These are phyloP conservation scores for Cyrtonyx montezumae DNA, from an alignment of 2,113 vertebrate species.

Conservation along the genomic window DNA sequence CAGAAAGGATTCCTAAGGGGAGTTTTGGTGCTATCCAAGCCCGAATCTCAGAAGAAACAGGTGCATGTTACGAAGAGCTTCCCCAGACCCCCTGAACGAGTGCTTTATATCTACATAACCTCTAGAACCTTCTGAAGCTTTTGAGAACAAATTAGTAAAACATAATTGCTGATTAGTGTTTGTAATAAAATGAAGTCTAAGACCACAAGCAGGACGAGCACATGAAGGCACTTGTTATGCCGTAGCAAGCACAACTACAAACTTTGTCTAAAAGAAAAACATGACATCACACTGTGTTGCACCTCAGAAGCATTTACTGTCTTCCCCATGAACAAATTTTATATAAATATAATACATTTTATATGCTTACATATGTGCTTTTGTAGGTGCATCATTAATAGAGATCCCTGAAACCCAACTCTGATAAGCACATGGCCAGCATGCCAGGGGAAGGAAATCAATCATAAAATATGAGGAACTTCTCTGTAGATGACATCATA, in stretches of 20 bases:
- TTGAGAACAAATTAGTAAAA: not conserved
- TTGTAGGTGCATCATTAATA: not conserved
- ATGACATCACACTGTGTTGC: not conserved
- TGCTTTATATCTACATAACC: not conserved
- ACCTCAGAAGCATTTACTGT: not conserved
- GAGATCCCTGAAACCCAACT: not conserved
- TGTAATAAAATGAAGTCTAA: not conserved
- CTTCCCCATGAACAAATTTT: not conserved
- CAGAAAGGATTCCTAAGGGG: not conserved
- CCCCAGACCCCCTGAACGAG: not conserved
- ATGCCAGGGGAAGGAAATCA: not conserved
- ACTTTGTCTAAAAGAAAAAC: not conserved
- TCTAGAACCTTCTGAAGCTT: not conserved
- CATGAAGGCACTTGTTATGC: not conserved
- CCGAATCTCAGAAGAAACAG: not conserved
- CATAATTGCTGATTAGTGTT: not conserved
- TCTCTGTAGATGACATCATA: not conserved
- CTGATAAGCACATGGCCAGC: rapidly evolving
- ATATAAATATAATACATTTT: too few relatives aligned
- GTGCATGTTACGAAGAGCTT: not conserved
- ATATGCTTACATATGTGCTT: not conserved
- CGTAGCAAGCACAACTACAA: not conserved
- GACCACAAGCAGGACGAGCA: not conserved
- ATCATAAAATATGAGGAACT: not conserved
- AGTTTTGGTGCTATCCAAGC: not conserved